Evolutionary conservation across 2,888 invertebrate genomes (phyloP).

Genomic region (Anarsia innoxiella): DNA sequence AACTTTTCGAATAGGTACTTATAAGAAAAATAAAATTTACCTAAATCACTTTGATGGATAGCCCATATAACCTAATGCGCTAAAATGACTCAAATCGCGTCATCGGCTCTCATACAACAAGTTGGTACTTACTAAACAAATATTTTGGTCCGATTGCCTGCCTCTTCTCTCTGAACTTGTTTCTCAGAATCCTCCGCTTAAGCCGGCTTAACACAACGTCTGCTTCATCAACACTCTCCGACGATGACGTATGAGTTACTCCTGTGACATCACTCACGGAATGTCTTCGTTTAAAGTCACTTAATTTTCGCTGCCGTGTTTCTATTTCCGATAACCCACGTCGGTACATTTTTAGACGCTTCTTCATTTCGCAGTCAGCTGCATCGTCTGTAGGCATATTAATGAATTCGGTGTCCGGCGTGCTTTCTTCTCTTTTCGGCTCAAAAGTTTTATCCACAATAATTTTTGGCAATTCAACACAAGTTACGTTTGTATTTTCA

Average conservation of each 20-base stretch:
- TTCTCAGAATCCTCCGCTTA: slow-evolving; percentile 67
- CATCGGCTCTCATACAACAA: too few species aligned
- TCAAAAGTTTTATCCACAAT: slow-evolving; percentile 31
- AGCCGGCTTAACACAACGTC: slow-evolving; percentile 66
- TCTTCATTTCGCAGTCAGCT: slow-evolving; percentile 63
- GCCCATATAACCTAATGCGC: too few species aligned
- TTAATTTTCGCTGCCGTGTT: slow-evolving; percentile 32
- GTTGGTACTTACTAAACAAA: slow-evolving; percentile 47
- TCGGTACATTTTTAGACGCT: slow-evolving; percentile 68
- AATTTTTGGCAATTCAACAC: slow-evolving; percentile 35
- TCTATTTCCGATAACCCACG: slow-evolving; percentile 66
- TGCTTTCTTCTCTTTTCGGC: slow-evolving; percentile 39
- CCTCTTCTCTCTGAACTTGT: slow-evolving; percentile 64
- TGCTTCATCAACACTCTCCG: slow-evolving; percentile 71
- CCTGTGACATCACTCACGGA: slow-evolving; percentile 48
- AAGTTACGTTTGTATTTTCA: slow-evolving; percentile 32
- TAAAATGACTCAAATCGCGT: too few species aligned
- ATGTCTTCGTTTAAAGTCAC: slow-evolving; percentile 51
- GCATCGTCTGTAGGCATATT: slow-evolving; percentile 58
- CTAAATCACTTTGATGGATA: too few species aligned
- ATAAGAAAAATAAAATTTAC: not conserved
- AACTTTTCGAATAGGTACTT: too few species aligned
- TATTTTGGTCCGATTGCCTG: slow-evolving; percentile 49
- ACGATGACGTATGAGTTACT: slow-evolving; percentile 56
- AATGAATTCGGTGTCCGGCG: slow-evolving; percentile 56